Percentiles rank a stretch among this genome's conserved stretches.
These are phyloP conservation scores for Orchestes rusci DNA, from an alignment of 2,888 invertebrate species.

Conservation along the genomic window DNA sequence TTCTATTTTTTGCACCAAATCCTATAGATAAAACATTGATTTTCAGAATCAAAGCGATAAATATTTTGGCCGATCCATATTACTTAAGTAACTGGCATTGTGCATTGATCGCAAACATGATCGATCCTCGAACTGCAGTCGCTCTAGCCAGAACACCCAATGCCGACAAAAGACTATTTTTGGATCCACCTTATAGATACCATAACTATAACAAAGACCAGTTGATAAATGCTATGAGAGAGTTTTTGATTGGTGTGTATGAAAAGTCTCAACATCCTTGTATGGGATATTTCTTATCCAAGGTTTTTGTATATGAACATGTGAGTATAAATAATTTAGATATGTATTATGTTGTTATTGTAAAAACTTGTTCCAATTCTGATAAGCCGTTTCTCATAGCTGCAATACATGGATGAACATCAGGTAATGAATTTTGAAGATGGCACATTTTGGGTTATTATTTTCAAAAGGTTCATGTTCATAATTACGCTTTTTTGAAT, in stretches of 20 bases:
- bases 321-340: too few relatives aligned
- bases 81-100: slow-evolving; percentile 48
- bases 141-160: slow-evolving; percentile 65
- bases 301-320: slow-evolving; percentile 42
- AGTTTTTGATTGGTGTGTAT: slow-evolving; percentile 43
- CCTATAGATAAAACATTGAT: too few relatives aligned
- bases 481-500: too few relatives aligned
- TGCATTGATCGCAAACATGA: slow-evolving; percentile 67
- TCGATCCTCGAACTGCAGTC: slow-evolving; percentile 69
- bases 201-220: slow-evolving; percentile 37
- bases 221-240: slow-evolving; percentile 41
- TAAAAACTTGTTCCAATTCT: too few relatives aligned
- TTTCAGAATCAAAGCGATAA: slow-evolving; percentile 49
- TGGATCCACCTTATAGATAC: slow-evolving; percentile 53
- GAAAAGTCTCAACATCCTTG: slow-evolving; percentile 44
- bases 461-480: too few relatives aligned
- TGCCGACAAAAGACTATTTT: slow-evolving; percentile 66
- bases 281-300: slow-evolving; percentile 45
- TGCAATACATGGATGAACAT: too few relatives aligned
- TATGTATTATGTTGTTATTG: too few relatives aligned
- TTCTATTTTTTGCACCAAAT: too few relatives aligned
- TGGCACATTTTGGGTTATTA: too few relatives aligned
- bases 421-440: too few relatives aligned
- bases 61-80: slow-evolving; percentile 58
- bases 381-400: too few relatives aligned